phyloP scores from a whole-genome alignment of 2,888 invertebrate genomes.

The Xestobium rufovillosum region DNA sequence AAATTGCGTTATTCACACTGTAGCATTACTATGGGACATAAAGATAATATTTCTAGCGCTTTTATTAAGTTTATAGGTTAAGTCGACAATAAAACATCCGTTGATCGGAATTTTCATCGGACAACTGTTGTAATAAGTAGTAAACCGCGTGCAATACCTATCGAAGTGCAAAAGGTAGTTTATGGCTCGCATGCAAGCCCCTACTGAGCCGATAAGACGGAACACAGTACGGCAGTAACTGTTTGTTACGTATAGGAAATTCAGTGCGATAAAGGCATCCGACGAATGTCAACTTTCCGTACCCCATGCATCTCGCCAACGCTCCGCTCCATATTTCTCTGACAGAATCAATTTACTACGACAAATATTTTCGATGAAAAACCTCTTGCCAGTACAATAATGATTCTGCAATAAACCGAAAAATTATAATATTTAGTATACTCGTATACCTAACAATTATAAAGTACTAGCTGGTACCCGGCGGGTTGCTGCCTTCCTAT shows the following conservation, averaged over 20 bases:
- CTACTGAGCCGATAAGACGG: conserved; percentile 22
- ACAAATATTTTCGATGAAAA: too few species aligned
- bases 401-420: too few species aligned
- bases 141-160: conserved; percentile 15
- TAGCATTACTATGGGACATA: too few species aligned
- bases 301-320: conserved; percentile 7
- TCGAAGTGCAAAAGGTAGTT: conserved; percentile 20
- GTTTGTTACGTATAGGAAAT: conserved; percentile 22
- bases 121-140: conserved; percentile 21
- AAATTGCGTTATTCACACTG: conserved; percentile 3
- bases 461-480: too few species aligned
- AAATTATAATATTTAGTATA: too few species aligned
- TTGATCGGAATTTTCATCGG: conserved; percentile 22
- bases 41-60: conserved; percentile 14
- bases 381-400: too few species aligned
- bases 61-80: conserved; percentile 19
- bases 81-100: conserved; percentile 17
- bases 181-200: conserved; percentile 24
- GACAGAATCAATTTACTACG: too few species aligned
- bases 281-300: conserved; percentile 17
- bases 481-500: too few species aligned
- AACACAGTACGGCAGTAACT: conserved; percentile 20
- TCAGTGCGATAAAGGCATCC: conserved; percentile 22
- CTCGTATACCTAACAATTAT: too few species aligned
- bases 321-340: conserved; percentile 8